Conservation (phyloP, 2,888 invertebrate species). For the Siphlonurus alternatus region DNA sequence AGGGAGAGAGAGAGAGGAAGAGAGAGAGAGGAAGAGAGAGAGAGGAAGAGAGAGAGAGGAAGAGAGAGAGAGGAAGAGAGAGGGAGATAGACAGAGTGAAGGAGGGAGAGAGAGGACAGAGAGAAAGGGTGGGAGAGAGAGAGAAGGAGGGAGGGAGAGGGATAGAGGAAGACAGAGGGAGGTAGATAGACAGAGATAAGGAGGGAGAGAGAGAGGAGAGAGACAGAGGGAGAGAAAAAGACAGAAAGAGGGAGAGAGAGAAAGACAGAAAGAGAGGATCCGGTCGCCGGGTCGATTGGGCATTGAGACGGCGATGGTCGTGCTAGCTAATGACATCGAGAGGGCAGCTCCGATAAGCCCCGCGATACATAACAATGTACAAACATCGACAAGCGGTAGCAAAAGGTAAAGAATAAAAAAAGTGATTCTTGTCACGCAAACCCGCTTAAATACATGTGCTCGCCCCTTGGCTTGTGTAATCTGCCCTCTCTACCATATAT, state of each 20-base stretch:
- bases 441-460: not conserved
- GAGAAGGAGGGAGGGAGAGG: not conserved
- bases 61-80: not conserved
- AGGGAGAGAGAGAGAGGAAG: not conserved
- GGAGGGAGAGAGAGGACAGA: not conserved
- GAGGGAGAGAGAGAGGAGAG: not conserved
- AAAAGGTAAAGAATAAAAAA: not conserved
- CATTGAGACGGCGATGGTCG: not conserved
- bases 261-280: not conserved
- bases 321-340: not conserved
- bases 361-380: not conserved
- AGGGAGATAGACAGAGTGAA: not conserved
- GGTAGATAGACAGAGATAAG: not conserved
- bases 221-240: constrained; percentile 1
- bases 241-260: not conserved
- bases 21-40: not conserved
- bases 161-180: not conserved
- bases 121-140: not conserved
- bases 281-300: not conserved
- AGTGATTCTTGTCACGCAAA: not conserved
- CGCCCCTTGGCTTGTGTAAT: no score
- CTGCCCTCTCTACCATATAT: not conserved
- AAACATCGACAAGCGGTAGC: not conserved
- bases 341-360: not conserved
- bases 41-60: not conserved